Conservation (phyloP, 1,140 invertebrate genomes). For the Euura saliciscinereae region DNA sequence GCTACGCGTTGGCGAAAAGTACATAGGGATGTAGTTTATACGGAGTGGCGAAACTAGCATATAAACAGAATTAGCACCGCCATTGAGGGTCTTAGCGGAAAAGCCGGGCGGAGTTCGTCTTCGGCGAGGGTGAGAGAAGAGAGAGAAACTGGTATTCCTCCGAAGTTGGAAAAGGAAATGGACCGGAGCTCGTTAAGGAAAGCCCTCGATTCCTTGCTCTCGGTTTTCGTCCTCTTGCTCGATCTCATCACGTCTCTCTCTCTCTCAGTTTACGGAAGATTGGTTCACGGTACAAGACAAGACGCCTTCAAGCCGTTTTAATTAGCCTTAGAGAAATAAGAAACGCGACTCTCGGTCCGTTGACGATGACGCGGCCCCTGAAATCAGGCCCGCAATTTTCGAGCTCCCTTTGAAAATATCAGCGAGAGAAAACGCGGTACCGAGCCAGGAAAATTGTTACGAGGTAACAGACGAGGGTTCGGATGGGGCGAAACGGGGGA, state of each 20-base stretch:
- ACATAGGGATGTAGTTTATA: background rate
- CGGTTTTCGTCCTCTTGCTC: background rate
- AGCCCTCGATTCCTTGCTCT: background rate
- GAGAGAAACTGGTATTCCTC: background rate
- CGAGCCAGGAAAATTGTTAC: background rate
- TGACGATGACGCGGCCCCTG: too few species aligned
- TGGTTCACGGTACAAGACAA: background rate
- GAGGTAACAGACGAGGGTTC: background rate
- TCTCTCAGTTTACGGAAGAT: background rate
- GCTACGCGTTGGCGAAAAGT: background rate
- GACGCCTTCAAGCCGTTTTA: too few species aligned
- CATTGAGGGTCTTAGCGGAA: background rate
- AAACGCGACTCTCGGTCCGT: too few species aligned
- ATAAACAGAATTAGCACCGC: slow-evolving; percentile 4
- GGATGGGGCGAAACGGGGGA: background rate
- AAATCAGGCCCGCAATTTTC: background rate
- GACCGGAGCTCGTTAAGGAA: background rate
- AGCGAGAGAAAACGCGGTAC: background rate
- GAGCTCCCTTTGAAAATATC: too few species aligned
- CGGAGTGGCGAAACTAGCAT: background rate
- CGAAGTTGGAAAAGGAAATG: background rate
- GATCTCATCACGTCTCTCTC: background rate
- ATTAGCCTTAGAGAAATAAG: too few species aligned
- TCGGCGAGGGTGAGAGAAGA: background rate
- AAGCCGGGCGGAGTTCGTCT: background rate